Conservation (phyloP, 2,797 vertebrate genomes). For the Poecile montanus region DNA sequence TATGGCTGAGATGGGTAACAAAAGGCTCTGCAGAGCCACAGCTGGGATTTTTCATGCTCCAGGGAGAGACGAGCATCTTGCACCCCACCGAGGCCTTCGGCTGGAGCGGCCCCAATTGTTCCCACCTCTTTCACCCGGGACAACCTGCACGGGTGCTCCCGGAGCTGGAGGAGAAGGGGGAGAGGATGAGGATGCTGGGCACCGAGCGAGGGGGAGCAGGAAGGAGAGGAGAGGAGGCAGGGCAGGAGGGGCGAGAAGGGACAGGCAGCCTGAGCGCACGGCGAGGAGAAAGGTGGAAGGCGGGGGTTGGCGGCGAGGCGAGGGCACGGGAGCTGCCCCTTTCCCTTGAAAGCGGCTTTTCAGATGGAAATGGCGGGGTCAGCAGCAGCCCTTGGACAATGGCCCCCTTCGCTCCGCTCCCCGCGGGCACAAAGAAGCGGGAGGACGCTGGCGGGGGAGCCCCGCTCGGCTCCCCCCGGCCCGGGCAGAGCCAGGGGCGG, state of each 20-base stretch:
- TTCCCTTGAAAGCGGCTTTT: constrained; percentile 45
- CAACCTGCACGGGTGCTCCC: background rate
- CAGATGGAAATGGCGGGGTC: constrained; percentile 66
- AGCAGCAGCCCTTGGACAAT: constrained; percentile 50
- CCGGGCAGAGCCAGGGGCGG: background rate
- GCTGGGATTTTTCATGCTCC: constrained; percentile 28
- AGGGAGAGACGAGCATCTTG: background rate
- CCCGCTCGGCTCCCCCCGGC: background rate
- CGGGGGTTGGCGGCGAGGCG: no score
- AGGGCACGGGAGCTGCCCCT: background rate
- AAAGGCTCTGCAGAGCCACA: constrained; percentile 17
- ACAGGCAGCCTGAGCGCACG: background rate
- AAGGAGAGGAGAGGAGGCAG: background rate
- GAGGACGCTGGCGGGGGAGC: background rate
- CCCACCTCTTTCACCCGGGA: background rate
- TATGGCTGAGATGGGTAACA: background rate
- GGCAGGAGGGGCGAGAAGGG: background rate
- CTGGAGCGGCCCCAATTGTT: background rate
- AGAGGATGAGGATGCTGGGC: background rate
- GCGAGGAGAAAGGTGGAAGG: background rate
- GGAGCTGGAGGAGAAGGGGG: background rate
- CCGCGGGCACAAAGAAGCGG: background rate
- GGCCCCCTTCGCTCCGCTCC: background rate
- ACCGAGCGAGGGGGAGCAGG: background rate
- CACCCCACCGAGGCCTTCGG: background rate